phyloP scores from a whole-genome alignment of 2,113 vertebrate genomes.

The Pangasianodon hypophthalmus region DNA sequence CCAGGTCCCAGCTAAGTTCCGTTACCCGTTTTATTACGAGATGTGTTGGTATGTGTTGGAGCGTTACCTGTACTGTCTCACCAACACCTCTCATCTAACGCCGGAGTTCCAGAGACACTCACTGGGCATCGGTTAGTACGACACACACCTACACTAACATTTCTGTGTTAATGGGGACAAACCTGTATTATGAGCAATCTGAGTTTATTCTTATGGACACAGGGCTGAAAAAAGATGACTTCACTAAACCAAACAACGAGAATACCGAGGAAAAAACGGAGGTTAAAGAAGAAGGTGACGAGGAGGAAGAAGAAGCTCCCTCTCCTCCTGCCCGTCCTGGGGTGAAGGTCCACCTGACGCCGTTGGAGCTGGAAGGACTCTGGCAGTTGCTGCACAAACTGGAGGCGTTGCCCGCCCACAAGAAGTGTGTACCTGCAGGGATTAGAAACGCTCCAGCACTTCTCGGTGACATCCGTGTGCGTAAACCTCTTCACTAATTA shows the following conservation, averaged over 20 bases:
- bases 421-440: conserved; percentile 91
- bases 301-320: conserved; percentile 15
- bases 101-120: conserved; percentile 97
- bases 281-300: conserved; percentile 38
- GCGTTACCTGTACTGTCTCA: conserved; percentile 94
- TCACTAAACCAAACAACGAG: conserved; percentile 47
- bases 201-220: neutral
- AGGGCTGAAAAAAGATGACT: conserved; percentile 70
- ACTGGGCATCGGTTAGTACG: conserved; percentile 86
- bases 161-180: neutral
- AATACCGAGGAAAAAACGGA: conserved; percentile 41
- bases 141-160: neutral
- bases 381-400: conserved; percentile 91
- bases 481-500: neutral
- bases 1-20: conserved; percentile 95
- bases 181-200: neutral
- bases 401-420: conserved; percentile 88
- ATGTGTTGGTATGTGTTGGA: conserved; percentile 99
- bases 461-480: conserved; percentile 86
- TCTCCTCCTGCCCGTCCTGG: conserved; percentile 51
- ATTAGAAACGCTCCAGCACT: conserved; percentile 86
- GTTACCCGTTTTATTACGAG: conserved; percentile 97
- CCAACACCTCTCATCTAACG: conserved; percentile 88
- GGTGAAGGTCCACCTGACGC: conserved; percentile 76
- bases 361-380: conserved; percentile 91